Percentiles rank a stretch among this genome's conserved stretches.
Evolutionary conservation across 2,113 vertebrate genomes (phyloP).

Genomic region (Amblyopsis rosae): DNA sequence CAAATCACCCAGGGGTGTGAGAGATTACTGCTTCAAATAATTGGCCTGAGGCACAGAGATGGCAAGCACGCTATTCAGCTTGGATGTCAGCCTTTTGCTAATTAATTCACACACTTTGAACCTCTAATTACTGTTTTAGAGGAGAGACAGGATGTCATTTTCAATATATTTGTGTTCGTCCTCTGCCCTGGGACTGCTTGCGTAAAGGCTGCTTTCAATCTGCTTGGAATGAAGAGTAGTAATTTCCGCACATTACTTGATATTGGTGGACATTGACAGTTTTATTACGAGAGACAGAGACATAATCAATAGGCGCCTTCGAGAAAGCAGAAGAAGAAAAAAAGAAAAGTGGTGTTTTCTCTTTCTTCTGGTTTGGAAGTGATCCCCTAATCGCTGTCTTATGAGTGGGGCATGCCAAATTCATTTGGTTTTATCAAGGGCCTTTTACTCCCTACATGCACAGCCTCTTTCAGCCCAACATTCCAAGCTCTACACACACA

Average conservation of each 20-base stretch:
- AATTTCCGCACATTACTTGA: constrained; percentile 62
- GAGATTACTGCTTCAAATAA: constrained; percentile 5
- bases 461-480: constrained; percentile 33
- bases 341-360: constrained; percentile 48
- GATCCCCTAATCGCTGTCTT: constrained; percentile 60
- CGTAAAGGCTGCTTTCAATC: constrained; percentile 33
- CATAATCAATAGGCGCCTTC: constrained; percentile 71
- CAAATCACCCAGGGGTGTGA: not conserved
- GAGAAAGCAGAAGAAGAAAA: constrained; percentile 58
- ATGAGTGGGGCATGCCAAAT: constrained; percentile 63
- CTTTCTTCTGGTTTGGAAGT: constrained; percentile 69
- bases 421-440: constrained; percentile 74
- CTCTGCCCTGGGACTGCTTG: constrained; percentile 41
- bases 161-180: constrained; percentile 23
- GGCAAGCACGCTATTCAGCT: not conserved
- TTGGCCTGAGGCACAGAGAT: not conserved
- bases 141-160: constrained; percentile 29
- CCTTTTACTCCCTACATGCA: constrained; percentile 57
- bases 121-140: constrained; percentile 14
- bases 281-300: constrained; percentile 71
- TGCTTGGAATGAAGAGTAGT: constrained; percentile 55
- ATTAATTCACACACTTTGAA: constrained; percentile 40
- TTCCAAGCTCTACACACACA: constrained; percentile 42
- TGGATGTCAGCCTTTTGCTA: constrained; percentile 9
- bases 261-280: constrained; percentile 68